phyloP scores from a whole-genome alignment of 2,797 vertebrate genomes.

The Emydoidea blandingii region DNA sequence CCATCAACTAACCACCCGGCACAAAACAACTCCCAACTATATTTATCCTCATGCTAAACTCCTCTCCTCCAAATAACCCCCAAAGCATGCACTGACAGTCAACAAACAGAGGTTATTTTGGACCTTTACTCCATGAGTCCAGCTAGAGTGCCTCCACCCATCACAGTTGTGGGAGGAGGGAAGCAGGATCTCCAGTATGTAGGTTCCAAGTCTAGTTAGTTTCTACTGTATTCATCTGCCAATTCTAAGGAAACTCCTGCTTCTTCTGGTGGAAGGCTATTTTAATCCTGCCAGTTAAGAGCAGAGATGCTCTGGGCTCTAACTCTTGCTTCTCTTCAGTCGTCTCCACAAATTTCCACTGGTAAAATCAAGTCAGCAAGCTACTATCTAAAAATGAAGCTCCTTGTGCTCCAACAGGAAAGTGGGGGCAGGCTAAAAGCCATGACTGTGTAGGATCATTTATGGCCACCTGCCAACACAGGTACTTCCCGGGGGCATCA shows the following conservation, averaged over 20 bases:
- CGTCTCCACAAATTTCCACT: not conserved
- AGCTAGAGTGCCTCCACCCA: not conserved
- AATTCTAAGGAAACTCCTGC: not conserved
- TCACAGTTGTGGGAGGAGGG: not conserved
- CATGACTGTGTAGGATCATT: accelerated
- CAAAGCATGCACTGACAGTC: not conserved
- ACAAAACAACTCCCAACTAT: not conserved
- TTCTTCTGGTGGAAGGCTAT: not conserved
- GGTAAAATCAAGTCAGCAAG: not conserved
- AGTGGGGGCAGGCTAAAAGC: no score
- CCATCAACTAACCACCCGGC: not conserved
- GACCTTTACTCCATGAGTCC: not conserved
- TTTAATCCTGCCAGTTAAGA: not conserved
- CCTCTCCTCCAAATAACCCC: not conserved
- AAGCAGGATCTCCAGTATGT: not conserved
- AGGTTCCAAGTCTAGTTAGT: not conserved
- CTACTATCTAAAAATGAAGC: not conserved
- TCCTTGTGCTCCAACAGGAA: not conserved
- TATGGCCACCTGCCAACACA: not conserved
- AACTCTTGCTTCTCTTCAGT: not conserved
- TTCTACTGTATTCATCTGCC: not conserved
- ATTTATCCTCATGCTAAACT: not conserved
- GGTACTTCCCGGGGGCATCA: not conserved
- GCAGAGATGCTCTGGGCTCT: not conserved
- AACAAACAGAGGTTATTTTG: not conserved